Conservation (phyloP, 1,140 invertebrate species). For the Teleopsis dalmanni region DNA sequence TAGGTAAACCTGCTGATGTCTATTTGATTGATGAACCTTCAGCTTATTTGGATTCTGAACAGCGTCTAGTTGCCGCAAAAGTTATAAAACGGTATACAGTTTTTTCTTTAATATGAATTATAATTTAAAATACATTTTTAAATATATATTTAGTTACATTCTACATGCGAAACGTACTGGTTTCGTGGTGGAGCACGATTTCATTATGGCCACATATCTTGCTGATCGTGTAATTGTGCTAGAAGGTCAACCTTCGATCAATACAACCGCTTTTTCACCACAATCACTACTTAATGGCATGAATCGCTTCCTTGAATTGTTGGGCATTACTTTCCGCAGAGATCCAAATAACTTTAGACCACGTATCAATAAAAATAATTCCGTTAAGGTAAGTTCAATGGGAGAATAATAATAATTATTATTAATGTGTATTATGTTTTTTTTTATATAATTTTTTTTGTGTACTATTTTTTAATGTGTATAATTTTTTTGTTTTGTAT, state of each 20-base stretch:
- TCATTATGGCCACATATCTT: slow-evolving; percentile 99
- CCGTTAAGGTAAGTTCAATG: slow-evolving; percentile 70
- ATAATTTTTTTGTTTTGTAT: too few species aligned
- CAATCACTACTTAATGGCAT: slow-evolving; percentile 94
- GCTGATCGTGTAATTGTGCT: slow-evolving; percentile 99
- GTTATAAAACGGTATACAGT: slow-evolving; percentile 83
- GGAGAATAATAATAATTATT: slow-evolving; percentile 11
- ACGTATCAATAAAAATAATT: slow-evolving; percentile 94
- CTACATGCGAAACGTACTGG: slow-evolving; percentile 98
- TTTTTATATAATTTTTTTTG: not conserved
- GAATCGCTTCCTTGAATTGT: slow-evolving; percentile 94
- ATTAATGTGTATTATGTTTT: slow-evolving; percentile 2
- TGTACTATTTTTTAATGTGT: slow-evolving; percentile 1
- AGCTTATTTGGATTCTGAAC: slow-evolving; percentile 98
- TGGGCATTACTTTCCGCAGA: slow-evolving; percentile 96
- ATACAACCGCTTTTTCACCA: slow-evolving; percentile 83
- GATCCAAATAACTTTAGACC: slow-evolving; percentile 99
- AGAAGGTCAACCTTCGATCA: slow-evolving; percentile 84
- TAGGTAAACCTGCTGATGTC: slow-evolving; percentile 98
- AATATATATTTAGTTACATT: slow-evolving; percentile 71
- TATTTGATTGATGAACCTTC: slow-evolving; percentile 99
- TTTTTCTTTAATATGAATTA: too few species aligned
- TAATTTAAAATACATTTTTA: not conserved
- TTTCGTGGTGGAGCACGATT: slow-evolving; percentile 99
- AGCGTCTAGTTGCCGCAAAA: slow-evolving; percentile 98